Percentiles rank a stretch among this genome's conserved stretches.
phyloP scores from a whole-genome alignment of 2,888 invertebrate species.

The Eucera pruinosa region DNA sequence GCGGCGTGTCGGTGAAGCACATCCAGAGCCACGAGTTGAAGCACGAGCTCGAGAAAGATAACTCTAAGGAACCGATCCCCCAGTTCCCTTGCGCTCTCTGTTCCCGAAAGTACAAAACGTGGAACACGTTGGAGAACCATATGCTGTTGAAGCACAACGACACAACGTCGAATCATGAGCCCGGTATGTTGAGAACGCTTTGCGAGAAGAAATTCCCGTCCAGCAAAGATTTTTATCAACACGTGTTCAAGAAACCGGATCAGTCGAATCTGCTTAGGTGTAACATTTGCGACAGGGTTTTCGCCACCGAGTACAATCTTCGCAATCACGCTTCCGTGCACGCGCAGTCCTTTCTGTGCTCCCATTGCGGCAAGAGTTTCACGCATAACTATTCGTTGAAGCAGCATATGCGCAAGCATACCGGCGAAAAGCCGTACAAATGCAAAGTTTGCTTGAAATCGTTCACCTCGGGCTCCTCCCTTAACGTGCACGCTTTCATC shows the following conservation, averaged over 20 bases:
- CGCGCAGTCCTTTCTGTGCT: conserved; percentile 61
- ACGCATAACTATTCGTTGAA: conserved; percentile 57
- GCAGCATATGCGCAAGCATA: conserved; percentile 66
- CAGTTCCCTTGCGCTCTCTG: conserved; percentile 63
- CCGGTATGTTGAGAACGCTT: conserved; percentile 61
- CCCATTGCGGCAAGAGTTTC: conserved; percentile 66
- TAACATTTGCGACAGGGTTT: conserved; percentile 65
- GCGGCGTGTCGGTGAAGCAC: conserved; percentile 66
- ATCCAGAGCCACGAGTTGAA: conserved; percentile 65
- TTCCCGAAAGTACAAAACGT: conserved; percentile 59
- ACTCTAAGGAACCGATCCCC: conserved; percentile 24
- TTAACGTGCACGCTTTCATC: conserved; percentile 70
- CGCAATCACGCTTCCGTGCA: conserved; percentile 70
- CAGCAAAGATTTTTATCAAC: conserved; percentile 74
- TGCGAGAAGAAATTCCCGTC: conserved; percentile 70
- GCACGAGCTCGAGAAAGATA: conserved; percentile 59
- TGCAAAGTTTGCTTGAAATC: conserved; percentile 73
- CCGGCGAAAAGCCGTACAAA: conserved; percentile 72
- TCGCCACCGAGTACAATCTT: conserved; percentile 64
- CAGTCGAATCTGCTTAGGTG: conserved; percentile 17
- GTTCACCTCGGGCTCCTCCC: conserved; percentile 67
- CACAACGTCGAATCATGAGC: conserved; percentile 60
- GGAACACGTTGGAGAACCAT: conserved; percentile 66
- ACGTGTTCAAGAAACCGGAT: conserved; percentile 48
- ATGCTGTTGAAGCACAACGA: conserved; percentile 63